Evolutionary conservation across 2,888 invertebrate genomes (phyloP), one percentile per base, ranked within the genome.

Genomic region (Phortica magna): DNA sequence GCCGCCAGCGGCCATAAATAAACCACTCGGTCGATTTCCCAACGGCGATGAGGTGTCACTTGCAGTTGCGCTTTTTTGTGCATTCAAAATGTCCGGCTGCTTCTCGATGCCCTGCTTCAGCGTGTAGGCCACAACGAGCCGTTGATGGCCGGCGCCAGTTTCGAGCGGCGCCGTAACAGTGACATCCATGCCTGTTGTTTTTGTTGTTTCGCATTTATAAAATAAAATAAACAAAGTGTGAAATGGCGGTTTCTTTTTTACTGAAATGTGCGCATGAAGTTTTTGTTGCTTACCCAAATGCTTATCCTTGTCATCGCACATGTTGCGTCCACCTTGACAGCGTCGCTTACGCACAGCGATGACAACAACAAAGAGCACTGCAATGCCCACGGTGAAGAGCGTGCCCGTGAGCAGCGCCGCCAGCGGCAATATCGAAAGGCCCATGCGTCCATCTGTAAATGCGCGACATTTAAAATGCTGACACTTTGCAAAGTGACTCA

Each of bases 121-220:
- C 12, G 96, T 96, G 84, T 97, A 97, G 12, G 96, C 96, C 22
- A 97, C 96, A 59, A 97, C 96, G 88, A 96, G 96, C 82, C 96
- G 94, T 84, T 96, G 94, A 83, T 96, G 96, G 0, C 96, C 96
- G 48, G 96, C 96, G 81, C 96, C 96, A 59, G 96, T 95, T 90
- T 95, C 95, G 84, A 95, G 91, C 92, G 95, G 94, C 17, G 95
- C 92, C 31, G 92, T 92, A n/a, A 92, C 91, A 43, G 92, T 92
- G 64, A 92, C 92, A 87, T 92, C 92, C 92, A 92, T 92, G 74
- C 92, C 92, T 92, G 77, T 22, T 43, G 5, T 65, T 19, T 17
- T 70, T 70, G 12, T 31, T 0, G 0, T 31, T 31, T 12, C 19
- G 22, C 19, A 14, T 64, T 19, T 10, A 31, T 19, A 31, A 22